These are phyloP conservation scores for Acrocephalus arundinaceus DNA, from an alignment of 2,113 vertebrate genomes.

Conservation along the genomic window DNA sequence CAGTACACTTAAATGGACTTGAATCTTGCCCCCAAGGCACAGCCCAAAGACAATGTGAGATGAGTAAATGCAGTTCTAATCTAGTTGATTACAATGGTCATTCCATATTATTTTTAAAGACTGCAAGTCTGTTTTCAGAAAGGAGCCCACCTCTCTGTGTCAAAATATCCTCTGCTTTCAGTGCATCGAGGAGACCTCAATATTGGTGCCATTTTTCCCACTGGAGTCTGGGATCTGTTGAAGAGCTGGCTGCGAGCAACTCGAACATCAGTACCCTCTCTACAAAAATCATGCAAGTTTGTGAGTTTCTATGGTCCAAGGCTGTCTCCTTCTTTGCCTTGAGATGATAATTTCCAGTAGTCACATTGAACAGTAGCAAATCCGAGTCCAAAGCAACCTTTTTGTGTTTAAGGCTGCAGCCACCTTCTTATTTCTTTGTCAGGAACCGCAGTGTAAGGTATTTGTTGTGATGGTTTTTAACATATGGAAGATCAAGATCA, in stretches of 20 bases:
- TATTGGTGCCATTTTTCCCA: not conserved
- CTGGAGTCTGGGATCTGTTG: not conserved
- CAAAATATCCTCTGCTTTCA: not conserved
- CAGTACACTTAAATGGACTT: not conserved
- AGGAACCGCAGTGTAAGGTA: not conserved
- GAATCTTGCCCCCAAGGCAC: not conserved
- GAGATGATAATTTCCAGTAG: not conserved
- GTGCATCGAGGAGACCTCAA: accelerated
- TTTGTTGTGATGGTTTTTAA: conserved; percentile 65
- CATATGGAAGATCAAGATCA: conserved; percentile 63
- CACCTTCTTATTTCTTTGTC: not conserved
- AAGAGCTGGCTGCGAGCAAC: not conserved
- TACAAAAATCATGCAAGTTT: not conserved
- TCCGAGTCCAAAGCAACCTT: not conserved
- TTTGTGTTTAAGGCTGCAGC: not conserved
- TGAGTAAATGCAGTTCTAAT: not conserved
- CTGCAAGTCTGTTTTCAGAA: not conserved
- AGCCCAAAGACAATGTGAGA: not conserved
- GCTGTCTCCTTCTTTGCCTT: not conserved
- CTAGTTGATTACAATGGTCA: not conserved
- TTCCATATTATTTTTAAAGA: not conserved
- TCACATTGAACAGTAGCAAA: not conserved
- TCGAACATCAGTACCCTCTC: not conserved
- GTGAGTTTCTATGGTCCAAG: not conserved
- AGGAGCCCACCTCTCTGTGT: not conserved